Evolutionary conservation across 2,797 vertebrate genomes (phyloP).

Genomic region (Gorsachius magnificus): DNA sequence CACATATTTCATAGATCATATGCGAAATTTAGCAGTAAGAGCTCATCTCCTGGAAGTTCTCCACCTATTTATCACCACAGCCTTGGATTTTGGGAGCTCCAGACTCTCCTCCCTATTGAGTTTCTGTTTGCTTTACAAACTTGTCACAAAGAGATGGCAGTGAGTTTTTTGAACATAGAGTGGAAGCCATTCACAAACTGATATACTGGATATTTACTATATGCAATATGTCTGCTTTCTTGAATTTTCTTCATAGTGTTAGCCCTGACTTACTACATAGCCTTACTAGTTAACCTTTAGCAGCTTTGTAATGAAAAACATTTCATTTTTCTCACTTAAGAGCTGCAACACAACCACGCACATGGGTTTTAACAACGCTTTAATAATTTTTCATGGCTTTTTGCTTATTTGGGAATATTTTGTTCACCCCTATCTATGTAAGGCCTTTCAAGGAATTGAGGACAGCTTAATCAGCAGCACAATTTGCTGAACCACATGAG

Average conservation of each 20-base stretch:
- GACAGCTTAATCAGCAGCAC: neutral
- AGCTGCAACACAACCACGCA: neutral
- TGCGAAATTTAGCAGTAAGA: neutral
- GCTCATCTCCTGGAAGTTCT: neutral
- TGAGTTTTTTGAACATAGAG: neutral
- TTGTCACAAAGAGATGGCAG: neutral
- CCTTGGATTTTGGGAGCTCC: neutral
- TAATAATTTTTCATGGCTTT: neutral
- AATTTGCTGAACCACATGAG: neutral
- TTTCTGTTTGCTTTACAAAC: neutral
- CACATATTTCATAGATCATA: neutral
- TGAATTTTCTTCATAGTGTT: neutral
- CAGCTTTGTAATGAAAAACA: neutral
- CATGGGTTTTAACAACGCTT: neutral
- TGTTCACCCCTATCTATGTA: neutral
- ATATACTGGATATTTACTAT: neutral
- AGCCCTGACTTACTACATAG: neutral
- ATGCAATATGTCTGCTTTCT: neutral
- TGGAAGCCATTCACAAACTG: neutral
- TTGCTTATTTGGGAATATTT: neutral
- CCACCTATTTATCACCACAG: neutral
- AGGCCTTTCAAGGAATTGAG: neutral
- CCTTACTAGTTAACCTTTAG: neutral
- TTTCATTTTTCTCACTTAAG: neutral
- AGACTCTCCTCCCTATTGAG: neutral